These are phyloP conservation scores for Pelagia noctiluca DNA, from an alignment of 30 jellyfish, hydroid and myxozoan genomes.

Conservation along the genomic window DNA sequence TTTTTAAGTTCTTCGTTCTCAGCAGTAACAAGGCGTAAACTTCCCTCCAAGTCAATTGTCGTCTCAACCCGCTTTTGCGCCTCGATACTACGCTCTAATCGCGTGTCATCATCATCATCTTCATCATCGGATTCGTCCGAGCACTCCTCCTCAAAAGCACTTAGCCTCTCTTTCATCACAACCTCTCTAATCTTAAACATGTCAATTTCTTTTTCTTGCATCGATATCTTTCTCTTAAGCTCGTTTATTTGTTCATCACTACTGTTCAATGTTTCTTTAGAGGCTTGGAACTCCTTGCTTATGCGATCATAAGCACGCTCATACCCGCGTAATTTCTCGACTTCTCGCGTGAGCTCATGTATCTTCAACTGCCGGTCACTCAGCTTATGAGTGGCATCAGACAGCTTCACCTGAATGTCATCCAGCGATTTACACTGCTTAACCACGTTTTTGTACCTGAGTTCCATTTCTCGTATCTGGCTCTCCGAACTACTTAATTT, in stretches of 20 bases:
- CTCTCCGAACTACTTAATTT: slow-evolving; percentile 80
- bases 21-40: slow-evolving; percentile 56
- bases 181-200: slow-evolving; percentile 87
- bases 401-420: slow-evolving; percentile 84
- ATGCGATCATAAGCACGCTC: slow-evolving; percentile 85
- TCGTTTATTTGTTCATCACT: slow-evolving; percentile 71
- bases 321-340: slow-evolving; percentile 80
- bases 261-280: slow-evolving; percentile 67
- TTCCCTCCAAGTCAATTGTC: slow-evolving; percentile 84
- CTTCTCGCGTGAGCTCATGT: slow-evolving; percentile 94
- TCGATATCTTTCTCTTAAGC: slow-evolving; percentile 63
- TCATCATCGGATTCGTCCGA: slow-evolving; percentile 83
- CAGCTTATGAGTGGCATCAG: slow-evolving; percentile 98
- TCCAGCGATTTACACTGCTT: slow-evolving; percentile 85
- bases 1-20: slow-evolving; percentile 72
- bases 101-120: slow-evolving; percentile 69
- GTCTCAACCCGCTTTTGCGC: slow-evolving; percentile 78
- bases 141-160: slow-evolving; percentile 87
- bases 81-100: slow-evolving; percentile 81
- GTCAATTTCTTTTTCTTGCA: slow-evolving; percentile 85
- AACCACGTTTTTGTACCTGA: slow-evolving; percentile 70
- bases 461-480: slow-evolving; percentile 75
- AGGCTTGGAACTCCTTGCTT: slow-evolving; percentile 77
- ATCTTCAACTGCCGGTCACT: slow-evolving; percentile 97
- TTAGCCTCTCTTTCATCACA: slow-evolving; percentile 93